Base-by-base conservation (phyloP, 2,888 invertebrate genomes). In the Hyposoter didymator region DNA sequence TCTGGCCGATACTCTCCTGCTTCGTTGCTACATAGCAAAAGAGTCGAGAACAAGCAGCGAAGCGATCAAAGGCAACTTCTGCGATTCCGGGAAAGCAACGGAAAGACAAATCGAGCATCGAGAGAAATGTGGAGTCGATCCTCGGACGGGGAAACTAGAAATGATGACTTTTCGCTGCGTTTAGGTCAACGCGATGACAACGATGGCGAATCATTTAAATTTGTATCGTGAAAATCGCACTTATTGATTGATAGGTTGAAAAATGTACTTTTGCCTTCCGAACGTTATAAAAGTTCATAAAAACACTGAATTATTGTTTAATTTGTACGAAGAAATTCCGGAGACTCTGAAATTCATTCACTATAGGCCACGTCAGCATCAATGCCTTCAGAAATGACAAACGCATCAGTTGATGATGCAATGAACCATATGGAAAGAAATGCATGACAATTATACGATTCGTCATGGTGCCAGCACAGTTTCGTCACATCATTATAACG, bases 401-500 rank as follows among this genome's bases (percentile, higher is more conserved):
- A 39, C 39, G 10, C 39, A 10, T 39, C 39, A 39, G 39, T 39
- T 39, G 39, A 39, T 39, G 39, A 75, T 39, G 28, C 45, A 64
- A 78, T 64, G 8, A 59, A 12, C 14, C 4, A 28, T 52, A 22
- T 73, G n/a, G 72, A 64, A 69, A 67, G 69, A 83, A 86, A 74
- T 69, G 74, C 80, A 70, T 74, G 62, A 47, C 78, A 74, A 74
- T 78, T 78, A 74, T 78, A 78, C 69, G 81, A 84, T 84, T 86
- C 80, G 76, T 86, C 84, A 82, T 78, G 66, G 67, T 82, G 78
- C 79, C 67, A 76, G 69, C 69, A 84, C 72, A 85, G 85, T 89
- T 90, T 89, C 87, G 89, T 90, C 89, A 84, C 87, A 89, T 90
- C 89, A 90, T 89, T 89, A 88, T 88, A 86, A 82, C 75, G 78